phyloP scores from a whole-genome alignment of 2,888 invertebrate species.

The Perdita meconis region DNA sequence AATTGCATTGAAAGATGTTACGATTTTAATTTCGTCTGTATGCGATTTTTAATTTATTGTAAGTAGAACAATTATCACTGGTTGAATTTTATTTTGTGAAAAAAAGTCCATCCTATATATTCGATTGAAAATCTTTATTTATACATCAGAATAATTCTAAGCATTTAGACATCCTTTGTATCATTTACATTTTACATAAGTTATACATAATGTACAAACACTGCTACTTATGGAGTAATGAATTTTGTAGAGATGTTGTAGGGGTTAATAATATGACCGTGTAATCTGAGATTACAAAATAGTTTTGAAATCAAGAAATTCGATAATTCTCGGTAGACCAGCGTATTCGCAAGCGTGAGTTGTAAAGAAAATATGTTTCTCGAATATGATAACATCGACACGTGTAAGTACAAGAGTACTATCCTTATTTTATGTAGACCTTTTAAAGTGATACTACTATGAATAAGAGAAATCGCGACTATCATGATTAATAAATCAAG shows the following conservation, averaged over 20 bases:
- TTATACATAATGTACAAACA: constrained; percentile 51
- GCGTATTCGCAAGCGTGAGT: constrained; percentile 22
- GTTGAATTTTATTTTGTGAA: constrained; percentile 12
- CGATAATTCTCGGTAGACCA: constrained; percentile 31
- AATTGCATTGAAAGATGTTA: not conserved
- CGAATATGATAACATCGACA: constrained; percentile 20
- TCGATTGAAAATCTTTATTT: constrained; percentile 19
- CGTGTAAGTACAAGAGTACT: constrained; percentile 27
- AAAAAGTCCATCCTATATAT: constrained; percentile 1
- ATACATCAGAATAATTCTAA: constrained; percentile 16
- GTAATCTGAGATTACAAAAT: constrained; percentile 68
- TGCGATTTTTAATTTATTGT: constrained; percentile 27
- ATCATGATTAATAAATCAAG: constrained; percentile 25
- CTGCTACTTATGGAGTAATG: constrained; percentile 40
- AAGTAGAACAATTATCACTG: constrained; percentile 13
- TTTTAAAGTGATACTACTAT: constrained; percentile 39
- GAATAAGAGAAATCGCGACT: constrained; percentile 10
- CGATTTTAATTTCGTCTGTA: constrained; percentile 9
- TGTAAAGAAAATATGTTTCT: constrained; percentile 19
- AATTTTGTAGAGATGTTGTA: constrained; percentile 64
- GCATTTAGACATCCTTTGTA: constrained; percentile 52
- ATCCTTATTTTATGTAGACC: constrained; percentile 29
- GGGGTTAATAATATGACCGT: constrained; percentile 48
- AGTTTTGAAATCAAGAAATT: constrained; percentile 51
- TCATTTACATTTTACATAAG: constrained; percentile 39